Percentiles rank a stretch among this genome's conserved stretches.
Evolutionary conservation across 2,113 vertebrate species (phyloP).

Genomic region (Tragelaphus scriptus): DNA sequence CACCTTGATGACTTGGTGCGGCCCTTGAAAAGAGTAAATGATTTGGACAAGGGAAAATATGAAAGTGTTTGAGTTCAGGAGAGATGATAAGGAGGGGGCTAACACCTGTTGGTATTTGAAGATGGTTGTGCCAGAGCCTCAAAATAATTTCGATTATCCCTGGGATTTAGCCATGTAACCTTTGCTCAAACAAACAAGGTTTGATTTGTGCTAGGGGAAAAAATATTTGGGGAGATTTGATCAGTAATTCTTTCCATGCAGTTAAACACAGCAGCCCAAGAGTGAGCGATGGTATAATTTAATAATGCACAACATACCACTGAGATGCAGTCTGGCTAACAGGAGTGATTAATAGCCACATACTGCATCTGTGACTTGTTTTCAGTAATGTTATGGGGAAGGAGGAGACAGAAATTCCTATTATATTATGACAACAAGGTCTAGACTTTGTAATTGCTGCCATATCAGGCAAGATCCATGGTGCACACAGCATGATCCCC

Average conservation of each 20-base stretch:
- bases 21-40: background rate
- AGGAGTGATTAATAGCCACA: slow-evolving; percentile 56
- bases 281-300: slow-evolving; percentile 49
- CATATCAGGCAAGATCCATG: background rate
- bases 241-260: slow-evolving; percentile 58
- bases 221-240: background rate
- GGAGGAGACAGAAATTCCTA: background rate
- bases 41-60: background rate
- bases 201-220: background rate
- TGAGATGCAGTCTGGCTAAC: slow-evolving; percentile 49
- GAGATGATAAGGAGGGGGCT: background rate
- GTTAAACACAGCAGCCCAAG: slow-evolving; percentile 47
- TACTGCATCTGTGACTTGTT: slow-evolving; percentile 28
- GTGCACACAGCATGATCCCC: background rate
- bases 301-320: slow-evolving; percentile 46
- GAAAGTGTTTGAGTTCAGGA: background rate
- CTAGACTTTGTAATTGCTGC: background rate
- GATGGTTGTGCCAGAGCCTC: background rate
- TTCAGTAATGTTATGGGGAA: background rate
- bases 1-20: background rate
- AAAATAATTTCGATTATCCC: background rate
- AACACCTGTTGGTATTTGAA: background rate
- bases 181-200: background rate
- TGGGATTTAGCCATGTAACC: background rate
- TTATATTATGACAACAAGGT: background rate